Percentiles rank a stretch among this genome's conserved stretches.
Conservation (phyloP, 2,797 vertebrate species). For the Cossypha caffra region DNA sequence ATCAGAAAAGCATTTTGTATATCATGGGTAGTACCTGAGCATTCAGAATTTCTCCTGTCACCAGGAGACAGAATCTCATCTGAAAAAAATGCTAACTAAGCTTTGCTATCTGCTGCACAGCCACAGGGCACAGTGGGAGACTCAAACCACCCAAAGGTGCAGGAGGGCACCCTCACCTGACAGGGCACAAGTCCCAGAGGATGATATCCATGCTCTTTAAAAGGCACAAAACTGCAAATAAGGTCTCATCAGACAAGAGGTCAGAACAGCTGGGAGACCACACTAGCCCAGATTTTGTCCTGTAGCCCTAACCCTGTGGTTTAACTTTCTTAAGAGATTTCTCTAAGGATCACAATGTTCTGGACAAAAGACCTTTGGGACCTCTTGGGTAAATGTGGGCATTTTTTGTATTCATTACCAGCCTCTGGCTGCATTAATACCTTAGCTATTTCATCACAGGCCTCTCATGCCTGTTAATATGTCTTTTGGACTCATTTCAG, state of each 20-base stretch:
- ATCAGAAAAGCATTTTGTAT: background rate
- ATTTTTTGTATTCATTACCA: conserved; percentile 61
- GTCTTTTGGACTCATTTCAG: conserved; percentile 66
- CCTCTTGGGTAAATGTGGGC: conserved; percentile 66
- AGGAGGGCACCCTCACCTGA: background rate
- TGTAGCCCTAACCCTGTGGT: background rate
- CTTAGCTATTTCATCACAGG: conserved; percentile 54
- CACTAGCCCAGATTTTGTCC: background rate
- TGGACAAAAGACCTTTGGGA: conserved; percentile 56
- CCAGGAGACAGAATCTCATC: background rate
- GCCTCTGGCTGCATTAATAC: conserved; percentile 54
- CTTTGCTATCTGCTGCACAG: background rate
- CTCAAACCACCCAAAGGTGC: background rate
- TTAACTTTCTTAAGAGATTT: conserved; percentile 46
- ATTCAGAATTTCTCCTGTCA: background rate
- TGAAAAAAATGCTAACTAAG: background rate
- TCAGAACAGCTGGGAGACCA: background rate
- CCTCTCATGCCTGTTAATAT: conserved; percentile 51
- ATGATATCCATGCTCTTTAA: background rate
- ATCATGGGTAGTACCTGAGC: background rate
- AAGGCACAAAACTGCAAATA: background rate
- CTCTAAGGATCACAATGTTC: conserved; percentile 67
- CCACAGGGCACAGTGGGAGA: background rate
- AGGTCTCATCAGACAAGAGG: background rate
- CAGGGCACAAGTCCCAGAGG: background rate